Evolutionary conservation across 2,888 invertebrate species (phyloP), one percentile per base, ranked within the genome.

Genomic region (Pseudolycoriella hygida): DNA sequence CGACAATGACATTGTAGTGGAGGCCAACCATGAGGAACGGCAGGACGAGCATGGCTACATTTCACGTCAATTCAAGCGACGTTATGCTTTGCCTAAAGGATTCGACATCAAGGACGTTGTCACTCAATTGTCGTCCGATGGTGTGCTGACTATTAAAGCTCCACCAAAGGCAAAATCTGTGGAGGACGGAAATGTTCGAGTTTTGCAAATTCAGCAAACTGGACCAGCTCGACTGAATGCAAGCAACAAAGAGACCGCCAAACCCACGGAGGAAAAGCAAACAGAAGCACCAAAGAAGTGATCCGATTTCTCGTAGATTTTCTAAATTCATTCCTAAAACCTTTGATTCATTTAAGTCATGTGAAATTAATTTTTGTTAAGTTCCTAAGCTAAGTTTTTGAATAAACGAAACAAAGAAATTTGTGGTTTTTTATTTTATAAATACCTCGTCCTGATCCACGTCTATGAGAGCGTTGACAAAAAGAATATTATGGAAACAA

Each of bases 91-190:
- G n/a, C 82, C 82, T 3, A 62, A 72, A 38, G 75, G 73, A 38
- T 76, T 77, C 53, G 80, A 87, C 47, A 71, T 77, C 3, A 72
- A 76, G 4, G 75, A 79, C 53, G 73, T 89, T 3, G 70, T 75
- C 45, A 86, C 87, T 47, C 76, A 76, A 3, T 65, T 89, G 25
- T 85, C 86, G 6, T 80, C 84, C 0, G 87, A 88, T 57, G 88
- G 87, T 2, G 76, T 87, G 40, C 67, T 86, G 32, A 82, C 80
- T 1, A 75, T 86, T 44, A 74, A 73, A 8, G 81, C 80, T 0
- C 84, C 83, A 1, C 67, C 69, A 0, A 59, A 66, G 10, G 61
- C 66, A 11, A 59, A 65, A 11, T 70, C 72, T 0, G 17, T 31
- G 3, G 20, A 32, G 8, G 41, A 40, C 44, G 55, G 55, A 41